Percentiles rank a stretch among this genome's conserved stretches.
phyloP scores from a whole-genome alignment of 2,888 invertebrate genomes.

The Conistra vaccinii region DNA sequence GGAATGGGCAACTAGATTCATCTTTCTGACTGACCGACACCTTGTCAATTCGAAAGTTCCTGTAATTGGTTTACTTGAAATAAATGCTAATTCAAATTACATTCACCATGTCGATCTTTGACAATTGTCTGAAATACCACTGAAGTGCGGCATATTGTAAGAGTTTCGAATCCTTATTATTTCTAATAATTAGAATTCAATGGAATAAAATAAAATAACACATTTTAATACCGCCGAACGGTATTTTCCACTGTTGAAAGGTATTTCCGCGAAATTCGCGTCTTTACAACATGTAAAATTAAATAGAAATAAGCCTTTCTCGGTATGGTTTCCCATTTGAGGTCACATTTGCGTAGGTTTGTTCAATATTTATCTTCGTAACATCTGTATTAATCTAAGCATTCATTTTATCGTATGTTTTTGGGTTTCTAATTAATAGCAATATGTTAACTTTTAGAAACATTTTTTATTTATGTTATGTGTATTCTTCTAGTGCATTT shows the following conservation, averaged over 20 bases:
- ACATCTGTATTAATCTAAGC: not conserved
- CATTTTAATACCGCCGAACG: not conserved
- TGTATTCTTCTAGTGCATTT: too few relatives aligned
- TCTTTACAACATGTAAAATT: conserved; percentile 12
- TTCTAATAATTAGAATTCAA: not conserved
- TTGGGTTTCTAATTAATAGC: too few relatives aligned
- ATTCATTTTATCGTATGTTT: too few relatives aligned
- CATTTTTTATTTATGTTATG: too few relatives aligned
- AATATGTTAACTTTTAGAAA: too few relatives aligned
- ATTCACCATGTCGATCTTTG: too few relatives aligned
- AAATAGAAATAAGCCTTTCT: conserved; percentile 24
- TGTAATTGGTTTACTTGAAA: too few relatives aligned
- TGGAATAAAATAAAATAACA: not conserved
- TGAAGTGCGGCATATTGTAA: not conserved
- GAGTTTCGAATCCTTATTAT: not conserved
- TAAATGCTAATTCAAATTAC: too few relatives aligned
- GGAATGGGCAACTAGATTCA: too few relatives aligned
- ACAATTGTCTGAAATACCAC: too few relatives aligned
- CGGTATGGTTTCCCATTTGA: not conserved
- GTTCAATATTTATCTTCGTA: conserved; percentile 1
- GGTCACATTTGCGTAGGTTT: not conserved
- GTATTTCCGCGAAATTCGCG: conserved; percentile 3
- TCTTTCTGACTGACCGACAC: too few relatives aligned
- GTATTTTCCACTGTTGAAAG: not conserved
- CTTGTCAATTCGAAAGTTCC: too few relatives aligned